phyloP scores from a whole-genome alignment of 2,113 vertebrate genomes.

The Tyrannus savana region DNA sequence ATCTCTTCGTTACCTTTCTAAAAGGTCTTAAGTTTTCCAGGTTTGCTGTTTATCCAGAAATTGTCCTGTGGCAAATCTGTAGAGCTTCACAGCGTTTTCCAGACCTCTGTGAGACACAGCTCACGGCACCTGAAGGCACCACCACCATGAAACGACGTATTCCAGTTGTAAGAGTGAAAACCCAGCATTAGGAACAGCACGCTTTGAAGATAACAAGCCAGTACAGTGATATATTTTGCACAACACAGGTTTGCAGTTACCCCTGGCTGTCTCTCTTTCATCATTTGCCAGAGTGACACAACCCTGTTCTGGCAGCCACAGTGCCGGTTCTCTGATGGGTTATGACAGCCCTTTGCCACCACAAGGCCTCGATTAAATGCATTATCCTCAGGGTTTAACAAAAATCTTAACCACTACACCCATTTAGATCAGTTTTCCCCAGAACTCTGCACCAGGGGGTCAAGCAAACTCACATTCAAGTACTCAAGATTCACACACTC shows the following conservation, averaged over 20 bases:
- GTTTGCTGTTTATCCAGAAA: background rate
- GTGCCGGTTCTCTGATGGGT: background rate
- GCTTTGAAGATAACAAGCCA: background rate
- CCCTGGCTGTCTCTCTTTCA: background rate
- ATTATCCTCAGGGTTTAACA: background rate
- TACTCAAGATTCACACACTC: background rate
- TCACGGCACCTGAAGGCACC: background rate
- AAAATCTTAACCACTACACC: background rate
- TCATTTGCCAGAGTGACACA: background rate
- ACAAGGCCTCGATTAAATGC: background rate
- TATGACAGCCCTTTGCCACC: background rate
- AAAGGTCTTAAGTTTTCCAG: background rate
- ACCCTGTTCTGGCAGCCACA: background rate
- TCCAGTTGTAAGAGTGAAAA: background rate
- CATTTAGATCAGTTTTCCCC: rapidly evolving
- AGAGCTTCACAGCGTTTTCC: rapidly evolving
- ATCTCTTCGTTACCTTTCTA: background rate
- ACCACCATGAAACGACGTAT: rapidly evolving
- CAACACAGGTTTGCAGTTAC: background rate
- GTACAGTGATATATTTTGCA: background rate
- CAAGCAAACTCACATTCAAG: background rate
- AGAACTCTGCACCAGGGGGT: background rate
- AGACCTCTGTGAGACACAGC: background rate
- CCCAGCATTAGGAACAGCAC: background rate
- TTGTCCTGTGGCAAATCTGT: background rate